Evolutionary conservation across 2,888 invertebrate genomes (phyloP).

Genomic region (Hypomecis punctinalis): DNA sequence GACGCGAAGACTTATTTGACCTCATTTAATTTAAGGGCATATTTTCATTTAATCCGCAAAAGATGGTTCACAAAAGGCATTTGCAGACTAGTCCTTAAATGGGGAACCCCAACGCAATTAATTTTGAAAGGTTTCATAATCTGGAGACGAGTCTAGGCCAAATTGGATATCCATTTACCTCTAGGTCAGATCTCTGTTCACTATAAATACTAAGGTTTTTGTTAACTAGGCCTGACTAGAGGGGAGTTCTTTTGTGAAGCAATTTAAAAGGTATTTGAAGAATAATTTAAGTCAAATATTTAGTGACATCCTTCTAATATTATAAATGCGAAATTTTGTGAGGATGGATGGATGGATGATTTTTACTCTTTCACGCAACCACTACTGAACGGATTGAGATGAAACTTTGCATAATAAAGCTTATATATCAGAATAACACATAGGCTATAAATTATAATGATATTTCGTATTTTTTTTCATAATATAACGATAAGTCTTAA

Average conservation of each 20-base stretch:
- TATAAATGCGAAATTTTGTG: too few species aligned
- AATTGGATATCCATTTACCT: constrained; percentile 14
- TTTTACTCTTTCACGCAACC: too few species aligned
- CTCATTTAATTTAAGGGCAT: constrained; percentile 29
- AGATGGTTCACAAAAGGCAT: constrained; percentile 14
- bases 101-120: constrained; percentile 16
- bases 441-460: too few species aligned
- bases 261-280: not conserved
- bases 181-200: constrained; percentile 11
- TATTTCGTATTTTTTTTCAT: too few species aligned
- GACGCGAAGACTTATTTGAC: not conserved
- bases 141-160: constrained; percentile 4
- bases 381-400: too few species aligned
- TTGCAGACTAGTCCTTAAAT: constrained; percentile 13
- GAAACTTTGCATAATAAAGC: too few species aligned
- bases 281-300: not conserved
- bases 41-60: constrained; percentile 19
- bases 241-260: not conserved
- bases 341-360: too few species aligned
- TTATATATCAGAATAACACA: too few species aligned
- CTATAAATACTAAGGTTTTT: constrained; percentile 8
- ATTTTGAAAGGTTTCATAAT: constrained; percentile 25
- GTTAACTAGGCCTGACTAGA: not conserved
- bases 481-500: too few species aligned
- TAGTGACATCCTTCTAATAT: too few species aligned